Evolutionary conservation across 2,113 vertebrate species (phyloP).

Genomic region (Merops nubicus): DNA sequence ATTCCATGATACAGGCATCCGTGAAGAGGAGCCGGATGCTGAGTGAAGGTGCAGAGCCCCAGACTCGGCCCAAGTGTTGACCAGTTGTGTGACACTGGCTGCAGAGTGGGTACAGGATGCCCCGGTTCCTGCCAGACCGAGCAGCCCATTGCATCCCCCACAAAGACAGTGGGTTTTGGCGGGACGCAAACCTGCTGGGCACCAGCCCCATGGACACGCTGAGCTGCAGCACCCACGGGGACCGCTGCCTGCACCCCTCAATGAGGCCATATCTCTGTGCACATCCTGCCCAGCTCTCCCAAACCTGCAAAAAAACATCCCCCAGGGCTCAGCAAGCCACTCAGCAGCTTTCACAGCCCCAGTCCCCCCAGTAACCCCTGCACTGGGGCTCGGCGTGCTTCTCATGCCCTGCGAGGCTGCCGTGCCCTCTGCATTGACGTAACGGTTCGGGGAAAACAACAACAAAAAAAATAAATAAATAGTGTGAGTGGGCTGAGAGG

Average conservation of each 20-base stretch:
- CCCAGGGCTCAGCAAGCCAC: neutral
- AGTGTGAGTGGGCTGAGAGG: constrained; percentile 55
- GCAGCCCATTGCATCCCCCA: neutral
- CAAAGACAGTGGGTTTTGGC: rapidly evolving
- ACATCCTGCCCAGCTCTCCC: neutral
- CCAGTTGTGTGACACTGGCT: neutral
- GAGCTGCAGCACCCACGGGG: rapidly evolving
- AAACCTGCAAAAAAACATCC: neutral
- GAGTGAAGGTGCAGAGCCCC: rapidly evolving
- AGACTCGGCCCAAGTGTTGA: rapidly evolving
- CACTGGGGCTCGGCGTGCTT: rapidly evolving
- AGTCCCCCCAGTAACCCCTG: rapidly evolving
- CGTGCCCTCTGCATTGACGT: constrained; percentile 22
- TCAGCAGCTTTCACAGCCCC: neutral
- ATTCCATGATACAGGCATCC: neutral
- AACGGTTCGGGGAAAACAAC: rapidly evolving
- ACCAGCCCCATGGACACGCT: rapidly evolving
- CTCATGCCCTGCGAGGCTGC: neutral
- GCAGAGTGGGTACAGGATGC: neutral
- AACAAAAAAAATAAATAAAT: neutral
- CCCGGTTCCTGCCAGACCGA: rapidly evolving
- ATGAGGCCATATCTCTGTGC: rapidly evolving
- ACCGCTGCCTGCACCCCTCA: neutral
- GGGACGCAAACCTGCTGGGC: rapidly evolving
- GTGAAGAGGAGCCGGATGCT: rapidly evolving